Percentiles rank a stretch among this genome's conserved stretches.
These are phyloP conservation scores for Saxicola maurus DNA, from an alignment of 2,797 vertebrate species.

Conservation along the genomic window DNA sequence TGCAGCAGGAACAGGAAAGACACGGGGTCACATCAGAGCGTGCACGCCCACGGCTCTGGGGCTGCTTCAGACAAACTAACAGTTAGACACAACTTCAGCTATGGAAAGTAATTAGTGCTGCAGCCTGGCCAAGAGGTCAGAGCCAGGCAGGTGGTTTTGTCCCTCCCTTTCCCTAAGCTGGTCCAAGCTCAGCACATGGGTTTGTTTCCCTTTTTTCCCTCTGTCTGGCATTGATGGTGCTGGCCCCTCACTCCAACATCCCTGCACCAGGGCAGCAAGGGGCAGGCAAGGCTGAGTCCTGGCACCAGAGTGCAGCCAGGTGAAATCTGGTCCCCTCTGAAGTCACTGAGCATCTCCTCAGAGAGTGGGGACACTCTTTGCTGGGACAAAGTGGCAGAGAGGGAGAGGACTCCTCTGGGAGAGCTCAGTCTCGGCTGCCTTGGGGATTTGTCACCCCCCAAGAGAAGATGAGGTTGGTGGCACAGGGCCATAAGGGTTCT, in stretches of 20 bases:
- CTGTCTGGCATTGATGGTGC: not conserved
- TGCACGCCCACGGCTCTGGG: not conserved
- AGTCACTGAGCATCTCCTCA: not conserved
- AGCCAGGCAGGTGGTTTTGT: not conserved
- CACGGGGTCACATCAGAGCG: slow-evolving; percentile 17
- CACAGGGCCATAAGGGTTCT: not conserved
- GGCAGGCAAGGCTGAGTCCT: not conserved
- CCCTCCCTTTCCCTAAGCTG: not conserved
- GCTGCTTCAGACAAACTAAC: slow-evolving; percentile 34
- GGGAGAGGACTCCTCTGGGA: not conserved
- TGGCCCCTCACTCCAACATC: rapidly evolving
- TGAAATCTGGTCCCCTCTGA: not conserved
- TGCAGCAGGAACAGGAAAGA: slow-evolving; percentile 24
- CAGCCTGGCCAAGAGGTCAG: not conserved
- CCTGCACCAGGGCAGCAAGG: not conserved
- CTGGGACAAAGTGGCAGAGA: not conserved
- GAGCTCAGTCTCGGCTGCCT: not conserved
- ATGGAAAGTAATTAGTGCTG: not conserved
- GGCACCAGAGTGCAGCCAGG: not conserved
- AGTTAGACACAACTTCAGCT: slow-evolving; percentile 44
- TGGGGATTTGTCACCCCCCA: not conserved
- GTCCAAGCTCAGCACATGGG: not conserved
- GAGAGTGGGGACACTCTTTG: not conserved
- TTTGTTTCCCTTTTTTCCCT: not conserved
- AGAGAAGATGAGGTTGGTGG: not conserved